Evolutionary conservation across 2,888 invertebrate species (phyloP), one percentile per base, ranked within the genome.

Genomic region (Drosophila paramelanica): DNA sequence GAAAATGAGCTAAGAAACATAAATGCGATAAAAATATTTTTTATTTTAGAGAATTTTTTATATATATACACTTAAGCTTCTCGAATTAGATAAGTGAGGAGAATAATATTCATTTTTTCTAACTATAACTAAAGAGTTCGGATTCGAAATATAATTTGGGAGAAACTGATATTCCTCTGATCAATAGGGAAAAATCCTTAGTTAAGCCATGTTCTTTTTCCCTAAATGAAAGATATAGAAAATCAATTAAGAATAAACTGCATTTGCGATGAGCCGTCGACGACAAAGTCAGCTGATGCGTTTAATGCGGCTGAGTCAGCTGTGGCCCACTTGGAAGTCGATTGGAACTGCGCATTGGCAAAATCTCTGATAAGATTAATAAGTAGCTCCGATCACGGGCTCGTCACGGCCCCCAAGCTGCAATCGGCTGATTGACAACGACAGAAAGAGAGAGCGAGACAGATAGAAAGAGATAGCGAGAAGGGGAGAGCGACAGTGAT

Each of bases 321-420:
- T 27, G 36, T 39, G 36, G 20, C 25, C 49, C 52, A 72, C 47
- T 58, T 65, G 43, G 20, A 23, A 8, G 11, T 23, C 41, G 17
- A 46, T 17, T 58, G 42, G 45, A 65, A 55, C 53, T 59, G 42
- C 73, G 67, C 58, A 73, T 46, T 57, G 39, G 42, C 36, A 23
- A 42, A 61, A 39, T 25, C 25, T 23, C 14, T 46, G 58, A 71
- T 73, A 66, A 66, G 66, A 51, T 55, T 55, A 45, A 55, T 36
- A 27, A 17, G 8, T 45, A 36, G 45, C 33, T 53, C 8, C 2
- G 41, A 23, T 20, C 39, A 49, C 13, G 23, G 20, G 31, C 41
- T 20, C 23, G 14, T 10, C 49, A 49, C 25, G 50, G 23, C 7
- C 38, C 36, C 17, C 20, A 7, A 50, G 25, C n/a, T 38, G 51